Conservation (phyloP, 2,888 invertebrate species). For the Nineta flava region DNA sequence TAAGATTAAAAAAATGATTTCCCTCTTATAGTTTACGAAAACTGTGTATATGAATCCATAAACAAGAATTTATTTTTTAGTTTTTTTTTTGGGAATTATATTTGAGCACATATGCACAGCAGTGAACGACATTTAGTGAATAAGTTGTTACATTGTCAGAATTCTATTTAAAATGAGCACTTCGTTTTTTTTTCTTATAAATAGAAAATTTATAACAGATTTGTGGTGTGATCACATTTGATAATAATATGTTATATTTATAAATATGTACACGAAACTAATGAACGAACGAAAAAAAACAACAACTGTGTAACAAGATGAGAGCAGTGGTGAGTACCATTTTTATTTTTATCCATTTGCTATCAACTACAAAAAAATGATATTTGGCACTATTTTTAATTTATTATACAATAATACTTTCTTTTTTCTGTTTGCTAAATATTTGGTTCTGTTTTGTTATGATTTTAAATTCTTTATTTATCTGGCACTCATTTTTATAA, state of each 20-base stretch:
- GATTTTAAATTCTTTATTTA: not conserved
- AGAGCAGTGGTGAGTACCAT: too few relatives aligned
- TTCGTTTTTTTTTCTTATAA: not conserved
- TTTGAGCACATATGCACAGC: slow-evolving; percentile 1
- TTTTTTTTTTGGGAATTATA: not conserved
- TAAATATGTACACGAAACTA: too few relatives aligned
- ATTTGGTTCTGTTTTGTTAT: not conserved
- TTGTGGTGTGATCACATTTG: too few relatives aligned
- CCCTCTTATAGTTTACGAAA: too few relatives aligned
- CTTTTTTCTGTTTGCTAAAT: not conserved
- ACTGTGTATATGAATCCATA: too few relatives aligned
- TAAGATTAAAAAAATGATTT: too few relatives aligned
- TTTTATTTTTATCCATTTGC: too few relatives aligned
- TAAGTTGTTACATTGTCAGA: not conserved
- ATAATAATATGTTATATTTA: too few relatives aligned
- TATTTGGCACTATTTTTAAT: not conserved
- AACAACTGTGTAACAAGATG: too few relatives aligned
- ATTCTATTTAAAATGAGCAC: slow-evolving; percentile 2
- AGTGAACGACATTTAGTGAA: slow-evolving; percentile 3
- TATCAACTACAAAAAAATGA: not conserved
- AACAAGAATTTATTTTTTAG: too few relatives aligned
- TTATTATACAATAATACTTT: not conserved
- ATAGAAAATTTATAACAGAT: too few relatives aligned
- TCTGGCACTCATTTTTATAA: not conserved
- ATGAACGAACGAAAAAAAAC: too few relatives aligned